These are phyloP conservation scores for Meiosimyza platycephala DNA, from an alignment of 2,888 invertebrate genomes.

Conservation along the genomic window DNA sequence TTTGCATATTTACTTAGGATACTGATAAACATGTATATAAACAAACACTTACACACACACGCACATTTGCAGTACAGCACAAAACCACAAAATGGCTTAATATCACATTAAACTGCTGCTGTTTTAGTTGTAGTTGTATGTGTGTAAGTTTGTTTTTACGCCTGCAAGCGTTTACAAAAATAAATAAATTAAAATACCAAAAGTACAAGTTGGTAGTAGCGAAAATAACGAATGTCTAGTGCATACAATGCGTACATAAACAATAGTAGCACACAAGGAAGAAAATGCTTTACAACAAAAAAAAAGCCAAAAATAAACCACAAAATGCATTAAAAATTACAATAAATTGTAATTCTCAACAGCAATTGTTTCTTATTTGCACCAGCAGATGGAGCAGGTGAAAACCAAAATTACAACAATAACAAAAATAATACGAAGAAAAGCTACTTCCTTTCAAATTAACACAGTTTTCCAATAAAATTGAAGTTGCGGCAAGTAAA, in stretches of 20 bases:
- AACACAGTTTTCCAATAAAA: conserved; percentile 18
- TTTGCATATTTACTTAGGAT: neutral
- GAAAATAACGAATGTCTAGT: too few relatives aligned
- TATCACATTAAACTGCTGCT: neutral
- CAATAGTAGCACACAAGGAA: too few relatives aligned
- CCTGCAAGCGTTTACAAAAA: neutral
- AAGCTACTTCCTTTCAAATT: conserved; percentile 2
- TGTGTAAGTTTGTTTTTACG: too few relatives aligned
- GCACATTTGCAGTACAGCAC: neutral
- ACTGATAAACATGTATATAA: neutral
- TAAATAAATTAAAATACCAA: neutral
- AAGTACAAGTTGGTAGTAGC: too few relatives aligned
- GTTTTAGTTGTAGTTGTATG: too few relatives aligned
- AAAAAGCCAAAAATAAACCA: neutral
- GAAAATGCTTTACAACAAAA: neutral
- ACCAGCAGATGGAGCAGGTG: conserved; percentile 3
- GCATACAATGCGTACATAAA: too few relatives aligned
- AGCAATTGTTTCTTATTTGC: neutral
- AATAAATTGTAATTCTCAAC: neutral
- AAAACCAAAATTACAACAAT: neutral
- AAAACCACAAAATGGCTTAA: neutral
- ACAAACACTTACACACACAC: neutral
- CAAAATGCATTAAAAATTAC: neutral
- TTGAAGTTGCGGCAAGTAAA: neutral
- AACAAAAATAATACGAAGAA: neutral